phyloP scores from a whole-genome alignment of 2,113 vertebrate genomes.

The Falcunculus frontatus region DNA sequence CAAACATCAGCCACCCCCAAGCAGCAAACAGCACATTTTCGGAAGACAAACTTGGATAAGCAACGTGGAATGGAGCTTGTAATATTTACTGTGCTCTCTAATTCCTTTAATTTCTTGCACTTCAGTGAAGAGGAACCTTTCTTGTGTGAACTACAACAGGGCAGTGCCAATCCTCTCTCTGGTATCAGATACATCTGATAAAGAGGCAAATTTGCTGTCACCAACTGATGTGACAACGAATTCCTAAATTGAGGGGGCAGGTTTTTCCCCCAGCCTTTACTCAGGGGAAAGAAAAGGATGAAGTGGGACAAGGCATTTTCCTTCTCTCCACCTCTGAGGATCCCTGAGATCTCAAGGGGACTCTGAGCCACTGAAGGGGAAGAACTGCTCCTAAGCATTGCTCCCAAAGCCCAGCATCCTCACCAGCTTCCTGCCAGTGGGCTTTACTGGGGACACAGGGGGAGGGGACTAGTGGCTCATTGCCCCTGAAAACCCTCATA shows the following conservation, averaged over 20 bases:
- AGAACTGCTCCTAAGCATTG: not conserved
- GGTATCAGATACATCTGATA: not conserved
- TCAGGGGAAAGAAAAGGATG: not conserved
- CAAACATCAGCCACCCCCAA: not conserved
- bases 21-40: not conserved
- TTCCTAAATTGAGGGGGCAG: not conserved
- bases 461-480: not conserved
- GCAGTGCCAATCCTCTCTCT: not conserved
- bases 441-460: not conserved
- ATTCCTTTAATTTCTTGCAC: not conserved
- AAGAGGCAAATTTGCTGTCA: not conserved
- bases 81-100: not conserved
- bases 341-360: not conserved
- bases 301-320: not conserved
- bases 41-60: not conserved
- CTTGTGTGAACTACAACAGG: not conserved
- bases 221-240: not conserved
- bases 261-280: not conserved
- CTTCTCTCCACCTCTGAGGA: not conserved
- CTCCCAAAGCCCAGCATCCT: not conserved
- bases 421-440: not conserved
- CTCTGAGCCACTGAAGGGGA: not conserved
- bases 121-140: not conserved
- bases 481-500: slow-evolving; percentile 47
- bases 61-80: not conserved